Evolutionary conservation across 1,140 invertebrate genomes (phyloP).

Genomic region (Stegodyphus mimosarum): DNA sequence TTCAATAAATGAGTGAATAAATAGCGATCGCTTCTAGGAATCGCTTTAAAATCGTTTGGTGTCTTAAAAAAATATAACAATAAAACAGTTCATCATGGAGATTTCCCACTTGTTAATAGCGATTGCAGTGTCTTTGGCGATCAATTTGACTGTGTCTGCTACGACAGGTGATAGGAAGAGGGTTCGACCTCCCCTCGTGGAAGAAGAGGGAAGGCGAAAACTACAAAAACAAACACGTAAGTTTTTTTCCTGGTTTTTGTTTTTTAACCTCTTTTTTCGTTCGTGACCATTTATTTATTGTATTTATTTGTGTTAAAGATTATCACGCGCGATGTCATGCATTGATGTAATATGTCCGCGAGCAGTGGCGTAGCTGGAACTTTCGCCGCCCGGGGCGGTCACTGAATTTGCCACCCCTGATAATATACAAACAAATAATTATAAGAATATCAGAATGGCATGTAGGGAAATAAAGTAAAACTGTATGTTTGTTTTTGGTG

Average conservation of each 20-base stretch:
- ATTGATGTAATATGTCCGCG: too few species aligned
- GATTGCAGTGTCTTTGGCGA: background rate
- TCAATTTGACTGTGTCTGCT: background rate
- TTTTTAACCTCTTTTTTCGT: too few species aligned
- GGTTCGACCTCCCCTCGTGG: slow-evolving; percentile 41
- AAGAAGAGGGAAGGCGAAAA: slow-evolving; percentile 22
- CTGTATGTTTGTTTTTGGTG: too few species aligned
- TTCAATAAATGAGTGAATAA: background rate
- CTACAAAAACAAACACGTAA: slow-evolving; percentile 40
- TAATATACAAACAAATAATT: too few species aligned
- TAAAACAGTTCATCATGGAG: background rate
- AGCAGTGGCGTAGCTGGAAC: too few species aligned
- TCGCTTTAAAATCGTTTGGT: background rate
- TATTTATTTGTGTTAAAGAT: too few species aligned
- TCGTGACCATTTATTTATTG: too few species aligned
- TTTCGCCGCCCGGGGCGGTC: too few species aligned
- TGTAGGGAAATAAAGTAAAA: too few species aligned
- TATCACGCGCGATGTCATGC: too few species aligned
- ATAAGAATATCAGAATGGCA: too few species aligned
- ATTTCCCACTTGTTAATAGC: background rate
- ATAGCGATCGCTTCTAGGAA: background rate
- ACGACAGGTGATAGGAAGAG: slow-evolving; percentile 5
- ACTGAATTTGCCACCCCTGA: too few species aligned
- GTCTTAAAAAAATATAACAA: background rate
- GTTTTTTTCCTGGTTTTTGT: background rate